A percentile compares a stretch with the other conserved stretches of the same genome.
phyloP scores from a whole-genome alignment of 2,888 invertebrate genomes.

The Vesta saturnalis region DNA sequence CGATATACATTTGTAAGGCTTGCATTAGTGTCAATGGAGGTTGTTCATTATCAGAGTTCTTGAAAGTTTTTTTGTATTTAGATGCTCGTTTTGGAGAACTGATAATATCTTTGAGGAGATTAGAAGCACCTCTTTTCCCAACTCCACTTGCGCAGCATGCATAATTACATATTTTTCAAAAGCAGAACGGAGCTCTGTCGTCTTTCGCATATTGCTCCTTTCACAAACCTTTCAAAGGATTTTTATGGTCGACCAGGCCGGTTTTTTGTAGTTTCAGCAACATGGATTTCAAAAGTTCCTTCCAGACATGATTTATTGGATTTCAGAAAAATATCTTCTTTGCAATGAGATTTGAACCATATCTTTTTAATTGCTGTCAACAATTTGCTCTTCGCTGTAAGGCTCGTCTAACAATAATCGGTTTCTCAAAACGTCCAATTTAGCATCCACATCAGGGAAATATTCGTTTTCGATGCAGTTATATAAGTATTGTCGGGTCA shows the following conservation, averaged over 20 bases:
- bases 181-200: background rate
- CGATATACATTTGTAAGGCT: no score
- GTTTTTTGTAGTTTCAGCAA: background rate
- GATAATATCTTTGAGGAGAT: constrained; percentile 11
- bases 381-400: no score
- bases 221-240: background rate
- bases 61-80: constrained; percentile 13
- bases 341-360: background rate
- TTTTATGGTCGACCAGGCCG: background rate
- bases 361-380: background rate
- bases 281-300: background rate
- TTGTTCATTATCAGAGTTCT: background rate
- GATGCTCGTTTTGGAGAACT: constrained; percentile 1
- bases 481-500: no score
- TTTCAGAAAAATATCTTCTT: background rate
- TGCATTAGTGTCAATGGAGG: background rate
- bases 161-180: background rate
- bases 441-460: no score
- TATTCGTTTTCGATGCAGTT: no score
- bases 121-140: constrained; percentile 12
- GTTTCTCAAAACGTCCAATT: no score
- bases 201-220: background rate
- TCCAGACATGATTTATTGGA: background rate
- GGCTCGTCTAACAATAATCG: no score
- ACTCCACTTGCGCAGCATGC: background rate